Conservation (phyloP, 2,888 invertebrate genomes). For the Spialia ferax region DNA sequence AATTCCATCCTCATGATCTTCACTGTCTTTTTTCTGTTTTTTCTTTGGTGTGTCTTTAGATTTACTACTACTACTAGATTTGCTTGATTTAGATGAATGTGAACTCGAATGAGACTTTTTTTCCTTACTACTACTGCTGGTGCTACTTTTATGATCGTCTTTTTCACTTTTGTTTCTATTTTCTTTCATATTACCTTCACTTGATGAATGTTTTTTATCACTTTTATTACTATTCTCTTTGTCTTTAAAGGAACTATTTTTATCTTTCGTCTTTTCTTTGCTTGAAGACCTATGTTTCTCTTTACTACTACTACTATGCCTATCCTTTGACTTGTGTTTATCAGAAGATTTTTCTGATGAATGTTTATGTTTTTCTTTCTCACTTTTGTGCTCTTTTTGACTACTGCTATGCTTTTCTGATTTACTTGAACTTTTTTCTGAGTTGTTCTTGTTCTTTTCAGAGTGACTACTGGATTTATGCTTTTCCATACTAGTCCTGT, state of each 20-base stretch:
- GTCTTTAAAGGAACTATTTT: conserved; percentile 71
- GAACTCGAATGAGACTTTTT: conserved; percentile 70
- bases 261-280: conserved; percentile 72
- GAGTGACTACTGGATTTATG: conserved; percentile 46
- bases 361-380: conserved; percentile 59
- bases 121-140: conserved; percentile 59
- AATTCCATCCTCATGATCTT: conserved; percentile 88
- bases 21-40: conserved; percentile 60
- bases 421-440: conserved; percentile 55
- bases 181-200: conserved; percentile 62
- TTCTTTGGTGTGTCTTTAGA: conserved; percentile 79
- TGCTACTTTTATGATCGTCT: conserved; percentile 48
- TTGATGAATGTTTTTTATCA: conserved; percentile 69
- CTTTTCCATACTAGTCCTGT: conserved; percentile 45
- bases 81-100: conserved; percentile 62
- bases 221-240: conserved; percentile 69
- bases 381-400: conserved; percentile 43
- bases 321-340: conserved; percentile 64
- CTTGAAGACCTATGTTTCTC: conserved; percentile 72
- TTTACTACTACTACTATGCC: conserved; percentile 58
- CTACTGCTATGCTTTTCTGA: conserved; percentile 60
- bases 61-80: conserved; percentile 64
- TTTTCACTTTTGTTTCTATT: conserved; percentile 62
- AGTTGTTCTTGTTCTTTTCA: conserved; percentile 44
- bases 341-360: conserved; percentile 63